Base-by-base conservation (phyloP, 2,113 vertebrate genomes). In the Pampusana beccarii region DNA sequence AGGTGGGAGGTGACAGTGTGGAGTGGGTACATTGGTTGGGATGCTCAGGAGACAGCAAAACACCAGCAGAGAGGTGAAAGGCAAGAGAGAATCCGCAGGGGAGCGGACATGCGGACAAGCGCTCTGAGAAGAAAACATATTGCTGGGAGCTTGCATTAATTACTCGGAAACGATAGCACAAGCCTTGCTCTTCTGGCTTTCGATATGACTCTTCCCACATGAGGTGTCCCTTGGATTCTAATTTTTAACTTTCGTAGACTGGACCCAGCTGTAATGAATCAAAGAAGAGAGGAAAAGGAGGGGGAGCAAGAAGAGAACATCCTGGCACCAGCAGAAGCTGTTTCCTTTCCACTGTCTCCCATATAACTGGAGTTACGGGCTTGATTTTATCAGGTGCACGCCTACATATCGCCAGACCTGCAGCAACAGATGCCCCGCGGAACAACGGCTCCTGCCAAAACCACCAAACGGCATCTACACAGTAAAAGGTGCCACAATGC, bases 131-230 rank as follows among this genome's bases (percentile, higher is more conserved):
- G 14, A 31, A 56, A 75, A 58, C 20, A 12, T 17, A 57, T 19
- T 50, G 57, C 62, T 60, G 29, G 13, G n/a, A 29, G 28, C n/a
- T 65, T 40, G 24, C 51, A 70, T 40, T 44, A 58, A 64, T 46
- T 24, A 40, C 50, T 48, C 0, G 3, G 31, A 53, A 64, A 38
- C 0, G 3, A 16, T 33, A 90, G 28, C n/a, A 29, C 13, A 33
- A 53, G 31, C 16, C 70, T 11, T 19, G 11, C 16, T 80, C 58
- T 86, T 77, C 26, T 16, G 40, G 31, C 46, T 77, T 31, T 36
- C 0, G 0, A 20, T 9, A 3, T 2, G 9, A 38, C 10, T 85
- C 69, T 60, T 79, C 11, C 42, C 56, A 79, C 0, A 0, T 25
- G 25, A 70, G 50, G 24, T 34, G 58, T 8, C 25, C 44, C 58